phyloP scores from a whole-genome alignment of 2,797 vertebrate species.

The Myiothlypis chrysogaster region DNA sequence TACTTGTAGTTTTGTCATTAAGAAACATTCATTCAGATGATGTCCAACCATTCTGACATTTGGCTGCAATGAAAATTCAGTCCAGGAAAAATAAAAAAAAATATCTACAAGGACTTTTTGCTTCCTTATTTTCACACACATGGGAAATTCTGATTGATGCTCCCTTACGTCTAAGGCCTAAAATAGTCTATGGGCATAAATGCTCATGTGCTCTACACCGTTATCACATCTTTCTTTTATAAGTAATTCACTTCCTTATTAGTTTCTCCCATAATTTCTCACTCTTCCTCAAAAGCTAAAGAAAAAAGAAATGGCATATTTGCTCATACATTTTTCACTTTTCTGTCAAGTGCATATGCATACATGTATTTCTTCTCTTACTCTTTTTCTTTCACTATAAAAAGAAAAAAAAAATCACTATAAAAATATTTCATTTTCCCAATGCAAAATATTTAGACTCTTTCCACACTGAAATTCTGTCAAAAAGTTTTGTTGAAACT shows the following conservation, averaged over 20 bases:
- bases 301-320: neutral
- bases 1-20: neutral
- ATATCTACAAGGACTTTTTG: neutral
- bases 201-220: neutral
- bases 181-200: neutral
- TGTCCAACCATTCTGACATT: neutral
- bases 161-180: neutral
- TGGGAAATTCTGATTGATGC: neutral
- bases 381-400: neutral
- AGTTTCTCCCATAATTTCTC: neutral
- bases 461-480: neutral
- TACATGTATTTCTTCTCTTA: neutral
- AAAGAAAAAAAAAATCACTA: neutral
- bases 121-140: neutral
- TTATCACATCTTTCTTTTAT: neutral
- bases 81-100: neutral
- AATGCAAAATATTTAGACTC: neutral
- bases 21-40: neutral
- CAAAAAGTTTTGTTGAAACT: slow-evolving; percentile 1
- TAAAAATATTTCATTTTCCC: neutral
- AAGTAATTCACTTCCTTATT: neutral
- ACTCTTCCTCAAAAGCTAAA: neutral
- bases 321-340: neutral
- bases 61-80: neutral
- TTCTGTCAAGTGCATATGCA: neutral